Evolutionary conservation across 2,888 invertebrate species (phyloP).

Genomic region (Dermolepida albohirtum): DNA sequence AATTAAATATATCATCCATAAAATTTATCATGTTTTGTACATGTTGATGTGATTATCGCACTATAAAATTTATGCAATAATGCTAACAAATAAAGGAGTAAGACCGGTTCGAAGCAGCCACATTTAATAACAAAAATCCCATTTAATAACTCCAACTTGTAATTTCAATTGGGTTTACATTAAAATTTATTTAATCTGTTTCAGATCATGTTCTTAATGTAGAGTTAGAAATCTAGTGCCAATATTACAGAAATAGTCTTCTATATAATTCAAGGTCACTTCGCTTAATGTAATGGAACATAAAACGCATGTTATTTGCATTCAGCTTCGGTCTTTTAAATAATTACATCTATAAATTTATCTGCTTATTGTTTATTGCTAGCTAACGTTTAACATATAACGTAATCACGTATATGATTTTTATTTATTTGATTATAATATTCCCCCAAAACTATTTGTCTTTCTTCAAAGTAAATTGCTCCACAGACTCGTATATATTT

Average conservation of each 20-base stretch:
- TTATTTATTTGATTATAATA: no score
- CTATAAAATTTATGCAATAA: constrained; percentile 18
- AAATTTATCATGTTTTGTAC: constrained; percentile 24
- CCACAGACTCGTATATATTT: no score
- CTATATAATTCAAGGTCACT: constrained; percentile 4
- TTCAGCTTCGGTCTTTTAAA: constrained; percentile 5
- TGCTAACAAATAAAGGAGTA: not conserved
- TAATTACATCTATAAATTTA: constrained; percentile 14
- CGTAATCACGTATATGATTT: not conserved
- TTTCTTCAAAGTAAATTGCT: no score
- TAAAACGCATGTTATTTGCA: constrained; percentile 11
- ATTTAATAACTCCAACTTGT: constrained; percentile 6
- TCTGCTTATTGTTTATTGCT: not conserved
- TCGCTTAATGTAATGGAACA: constrained; percentile 12
- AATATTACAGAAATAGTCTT: constrained; percentile 1
- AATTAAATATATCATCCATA: constrained; percentile 27
- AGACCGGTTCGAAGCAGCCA: not conserved
- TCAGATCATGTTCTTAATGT: constrained; percentile 15
- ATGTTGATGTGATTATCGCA: constrained; percentile 23
- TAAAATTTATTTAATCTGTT: constrained; percentile 23
- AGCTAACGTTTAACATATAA: not conserved
- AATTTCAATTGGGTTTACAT: constrained; percentile 15
- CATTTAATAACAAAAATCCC: constrained; percentile 1
- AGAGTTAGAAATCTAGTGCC: constrained; percentile 15
- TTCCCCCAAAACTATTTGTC: no score